Percentiles rank a stretch among this genome's conserved stretches.
These are phyloP conservation scores for Panthera uncia DNA, from an alignment of 2,113 vertebrate species.

Conservation along the genomic window DNA sequence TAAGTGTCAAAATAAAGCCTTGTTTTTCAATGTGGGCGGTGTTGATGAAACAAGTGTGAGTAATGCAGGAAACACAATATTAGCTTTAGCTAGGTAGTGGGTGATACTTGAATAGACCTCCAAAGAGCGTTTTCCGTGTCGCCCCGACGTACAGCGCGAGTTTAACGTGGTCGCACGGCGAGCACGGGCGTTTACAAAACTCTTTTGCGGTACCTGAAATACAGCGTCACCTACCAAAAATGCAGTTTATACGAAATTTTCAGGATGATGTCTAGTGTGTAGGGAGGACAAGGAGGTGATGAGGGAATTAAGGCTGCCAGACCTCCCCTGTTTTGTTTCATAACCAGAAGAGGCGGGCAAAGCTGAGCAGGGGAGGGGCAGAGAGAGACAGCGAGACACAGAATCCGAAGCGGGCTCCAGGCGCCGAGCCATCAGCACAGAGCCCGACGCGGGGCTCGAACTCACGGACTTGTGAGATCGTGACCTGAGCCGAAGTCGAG, in stretches of 20 bases:
- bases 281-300: background rate
- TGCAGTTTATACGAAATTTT: accelerated
- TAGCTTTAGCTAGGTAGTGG: constrained; percentile 29
- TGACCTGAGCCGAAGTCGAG: too few species aligned
- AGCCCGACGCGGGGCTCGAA: too few species aligned
- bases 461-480: too few species aligned
- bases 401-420: too few species aligned
- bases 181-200: background rate
- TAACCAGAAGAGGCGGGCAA: background rate
- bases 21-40: constrained; percentile 65
- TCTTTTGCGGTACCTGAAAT: background rate
- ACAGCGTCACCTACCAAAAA: background rate
- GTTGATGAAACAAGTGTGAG: background rate
- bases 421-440: too few species aligned
- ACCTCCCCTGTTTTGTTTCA: background rate
- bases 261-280: background rate
- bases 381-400: too few species aligned
- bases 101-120: background rate
- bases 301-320: background rate
- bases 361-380: background rate
- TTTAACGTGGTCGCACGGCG: accelerated
- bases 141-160: background rate
- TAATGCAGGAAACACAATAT: constrained; percentile 63
- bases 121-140: background rate
- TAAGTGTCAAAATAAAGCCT: constrained; percentile 74